These are phyloP conservation scores for Pantherophis vulpinus DNA, from an alignment of 2,797 vertebrate genomes.

Conservation along the genomic window DNA sequence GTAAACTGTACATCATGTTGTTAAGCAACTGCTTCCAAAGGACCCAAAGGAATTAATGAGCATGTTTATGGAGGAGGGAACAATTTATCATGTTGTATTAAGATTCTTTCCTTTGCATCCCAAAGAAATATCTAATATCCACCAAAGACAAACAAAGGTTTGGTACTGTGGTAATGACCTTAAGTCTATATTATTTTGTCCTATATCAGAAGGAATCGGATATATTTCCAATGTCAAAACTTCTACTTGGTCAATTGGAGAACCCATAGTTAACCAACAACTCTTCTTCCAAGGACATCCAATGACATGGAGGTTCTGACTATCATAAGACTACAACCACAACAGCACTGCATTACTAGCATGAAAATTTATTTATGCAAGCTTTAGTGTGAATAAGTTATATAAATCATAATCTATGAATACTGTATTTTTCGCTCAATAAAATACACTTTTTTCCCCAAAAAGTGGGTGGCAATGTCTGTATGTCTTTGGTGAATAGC, in stretches of 20 bases:
- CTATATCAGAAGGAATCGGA: not conserved
- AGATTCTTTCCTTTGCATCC: not conserved
- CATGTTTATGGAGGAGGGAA: not conserved
- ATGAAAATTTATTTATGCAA: not conserved
- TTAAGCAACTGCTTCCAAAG: slow-evolving; percentile 54
- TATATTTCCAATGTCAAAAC: not conserved
- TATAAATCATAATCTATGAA: not conserved
- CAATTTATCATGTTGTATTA: not conserved
- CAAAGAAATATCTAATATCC: not conserved
- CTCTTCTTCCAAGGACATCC: not conserved
- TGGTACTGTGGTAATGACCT: not conserved
- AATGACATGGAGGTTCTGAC: not conserved
- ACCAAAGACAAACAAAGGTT: not conserved
- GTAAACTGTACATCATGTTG: slow-evolving; percentile 61
- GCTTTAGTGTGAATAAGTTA: not conserved
- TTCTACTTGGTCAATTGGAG: not conserved
- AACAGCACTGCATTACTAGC: not conserved
- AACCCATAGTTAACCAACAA: not conserved
- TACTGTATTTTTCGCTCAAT: too few species aligned
- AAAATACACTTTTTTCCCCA: too few species aligned
- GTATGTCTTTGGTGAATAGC: too few species aligned
- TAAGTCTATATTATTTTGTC: not conserved
- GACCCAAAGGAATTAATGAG: not conserved
- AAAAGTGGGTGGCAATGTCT: too few species aligned
- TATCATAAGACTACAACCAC: not conserved